Percentiles rank a stretch among this genome's conserved stretches.
Conservation (phyloP, 2,113 vertebrate genomes). For the Micronisus gabar region DNA sequence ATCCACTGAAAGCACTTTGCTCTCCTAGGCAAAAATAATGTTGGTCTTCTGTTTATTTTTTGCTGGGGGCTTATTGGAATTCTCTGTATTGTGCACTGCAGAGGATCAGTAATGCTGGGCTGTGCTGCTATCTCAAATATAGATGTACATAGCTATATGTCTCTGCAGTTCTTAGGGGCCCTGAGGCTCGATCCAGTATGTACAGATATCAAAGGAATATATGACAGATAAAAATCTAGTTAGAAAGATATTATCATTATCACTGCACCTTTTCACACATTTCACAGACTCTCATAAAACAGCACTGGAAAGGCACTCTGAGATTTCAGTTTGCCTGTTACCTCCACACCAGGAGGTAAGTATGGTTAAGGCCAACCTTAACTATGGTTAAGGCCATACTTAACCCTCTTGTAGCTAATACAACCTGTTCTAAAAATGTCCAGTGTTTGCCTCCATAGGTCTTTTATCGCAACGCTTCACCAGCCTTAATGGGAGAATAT, state of each 20-base stretch:
- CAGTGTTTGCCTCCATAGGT: background rate
- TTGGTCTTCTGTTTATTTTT: background rate
- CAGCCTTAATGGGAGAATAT: background rate
- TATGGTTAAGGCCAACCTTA: background rate
- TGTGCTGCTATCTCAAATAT: background rate
- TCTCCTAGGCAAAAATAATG: background rate
- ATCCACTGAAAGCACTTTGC: background rate
- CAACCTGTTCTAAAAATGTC: background rate
- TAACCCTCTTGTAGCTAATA: background rate
- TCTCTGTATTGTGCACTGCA: background rate
- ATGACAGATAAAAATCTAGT: background rate
- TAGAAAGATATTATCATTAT: background rate
- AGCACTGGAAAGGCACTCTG: background rate
- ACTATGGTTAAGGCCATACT: background rate
- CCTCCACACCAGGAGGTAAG: background rate
- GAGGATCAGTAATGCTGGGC: background rate
- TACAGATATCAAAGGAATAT: background rate
- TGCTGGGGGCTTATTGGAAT: background rate
- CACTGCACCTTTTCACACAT: background rate
- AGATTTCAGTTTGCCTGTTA: background rate
- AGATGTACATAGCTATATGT: background rate
- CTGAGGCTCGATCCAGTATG: background rate
- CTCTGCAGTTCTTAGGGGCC: background rate
- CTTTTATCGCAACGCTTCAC: background rate
- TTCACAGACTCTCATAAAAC: background rate